Conservation (phyloP, 1,140 invertebrate species). For the Tetranychus cinnabarinus region DNA sequence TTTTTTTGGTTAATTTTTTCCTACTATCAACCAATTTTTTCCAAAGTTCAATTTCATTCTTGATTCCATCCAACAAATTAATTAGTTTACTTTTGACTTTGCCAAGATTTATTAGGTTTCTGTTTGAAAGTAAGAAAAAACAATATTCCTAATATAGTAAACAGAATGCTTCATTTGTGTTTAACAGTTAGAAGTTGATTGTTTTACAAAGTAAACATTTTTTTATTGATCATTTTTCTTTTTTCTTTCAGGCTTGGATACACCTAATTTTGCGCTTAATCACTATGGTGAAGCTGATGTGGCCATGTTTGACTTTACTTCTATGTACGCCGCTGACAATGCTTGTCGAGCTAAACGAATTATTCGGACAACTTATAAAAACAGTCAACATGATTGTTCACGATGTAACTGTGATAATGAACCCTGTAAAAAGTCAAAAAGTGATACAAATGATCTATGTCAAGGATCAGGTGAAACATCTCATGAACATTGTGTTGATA, state of each 20-base stretch:
- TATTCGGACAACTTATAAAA: neutral
- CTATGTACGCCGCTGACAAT: slow-evolving; percentile 92
- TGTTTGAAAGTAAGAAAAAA: too few species aligned
- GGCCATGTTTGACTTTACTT: slow-evolving; percentile 99
- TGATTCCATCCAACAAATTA: too few species aligned
- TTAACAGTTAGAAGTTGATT: too few species aligned
- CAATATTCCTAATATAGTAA: too few species aligned
- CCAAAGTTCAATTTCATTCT: too few species aligned
- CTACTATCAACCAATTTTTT: too few species aligned
- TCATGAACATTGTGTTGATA: neutral
- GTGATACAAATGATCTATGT: neutral
- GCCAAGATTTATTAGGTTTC: too few species aligned
- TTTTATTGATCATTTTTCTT: neutral
- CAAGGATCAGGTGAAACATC: neutral
- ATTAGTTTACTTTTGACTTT: too few species aligned
- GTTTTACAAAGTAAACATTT: neutral
- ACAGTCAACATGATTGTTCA: neutral
- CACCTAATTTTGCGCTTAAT: slow-evolving; percentile 86
- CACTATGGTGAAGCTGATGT: slow-evolving; percentile 93
- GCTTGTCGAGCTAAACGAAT: slow-evolving; percentile 42
- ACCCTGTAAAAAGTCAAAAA: neutral
- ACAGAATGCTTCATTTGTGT: too few species aligned
- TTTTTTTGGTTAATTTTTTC: too few species aligned
- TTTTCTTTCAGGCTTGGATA: slow-evolving; percentile 1
- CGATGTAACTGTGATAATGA: neutral